Percentiles rank a stretch among this genome's conserved stretches.
phyloP scores from a whole-genome alignment of 2,113 vertebrate species.

The Numenius arquata region DNA sequence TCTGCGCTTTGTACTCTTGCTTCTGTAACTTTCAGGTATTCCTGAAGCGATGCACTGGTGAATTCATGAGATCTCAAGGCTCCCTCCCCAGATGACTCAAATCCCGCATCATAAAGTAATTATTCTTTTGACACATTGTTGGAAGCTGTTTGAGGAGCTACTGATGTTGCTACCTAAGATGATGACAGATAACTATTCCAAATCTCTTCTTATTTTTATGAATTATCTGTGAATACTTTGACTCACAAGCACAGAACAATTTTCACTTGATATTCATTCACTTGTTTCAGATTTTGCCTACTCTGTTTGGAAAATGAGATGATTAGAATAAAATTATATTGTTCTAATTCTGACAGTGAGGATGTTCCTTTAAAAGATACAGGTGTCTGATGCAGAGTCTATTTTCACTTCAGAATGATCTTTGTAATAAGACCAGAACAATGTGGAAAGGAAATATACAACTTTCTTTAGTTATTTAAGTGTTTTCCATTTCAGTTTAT shows the following conservation, averaged over 20 bases:
- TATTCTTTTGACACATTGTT: neutral
- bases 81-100: neutral
- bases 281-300: neutral
- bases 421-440: neutral
- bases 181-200: neutral
- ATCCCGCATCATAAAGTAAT: neutral
- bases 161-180: neutral
- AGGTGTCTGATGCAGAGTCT: neutral
- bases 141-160: neutral
- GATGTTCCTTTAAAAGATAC: neutral
- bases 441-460: neutral
- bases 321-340: neutral
- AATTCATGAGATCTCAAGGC: neutral
- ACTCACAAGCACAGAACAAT: neutral
- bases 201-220: neutral
- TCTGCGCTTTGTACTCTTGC: neutral
- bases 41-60: rapidly evolving
- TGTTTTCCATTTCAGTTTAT: neutral
- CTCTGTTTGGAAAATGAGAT: neutral
- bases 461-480: neutral
- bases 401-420: neutral
- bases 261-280: neutral
- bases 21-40: neutral
- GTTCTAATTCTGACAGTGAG: neutral
- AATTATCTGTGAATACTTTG: neutral